Evolutionary conservation across 2,113 vertebrate species (phyloP), one percentile per base, ranked within the genome.

Genomic region (Pyrgilauda ruficollis): DNA sequence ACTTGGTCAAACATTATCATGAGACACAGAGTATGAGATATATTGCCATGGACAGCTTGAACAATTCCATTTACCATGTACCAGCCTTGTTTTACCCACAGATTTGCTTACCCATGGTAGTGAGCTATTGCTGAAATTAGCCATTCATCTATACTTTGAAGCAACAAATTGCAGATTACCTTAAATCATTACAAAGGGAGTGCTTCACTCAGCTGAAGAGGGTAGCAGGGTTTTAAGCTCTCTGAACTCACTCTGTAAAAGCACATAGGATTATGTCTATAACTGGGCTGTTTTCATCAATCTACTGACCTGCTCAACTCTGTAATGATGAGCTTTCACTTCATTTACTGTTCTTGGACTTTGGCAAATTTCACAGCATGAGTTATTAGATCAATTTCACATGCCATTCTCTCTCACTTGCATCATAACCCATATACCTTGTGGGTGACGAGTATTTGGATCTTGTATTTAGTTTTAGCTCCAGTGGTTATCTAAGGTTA

Each of bases 391-490:
- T 26, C 23, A 41, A 11, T 72, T 83, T 61, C 3, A 1, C 20
- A 46, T 21, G 13, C 5, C 13, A 10, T 46, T 78, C 15, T 59
- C 33, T 44, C 44, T 69, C 22, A 15, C 20, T 49, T 43, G 11
- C 63, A 58, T 80, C 76, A 19, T 43, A 89, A n/a, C 24, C 64
- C 53, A 37, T 9, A 44, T 7, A 24, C 19, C 31, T 19, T 0
- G 0, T 24, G 21, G 12, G 46, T 24, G n/a, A 61, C 0, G 0
- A 74, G 22, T 11, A 35, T 73, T 44, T 47, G 39, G 11, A 68
- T 53, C 12, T 27, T 17, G 12, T 39, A 18, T 47, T 82, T 82
- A 23, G 13, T 14, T 78, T 88, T 80, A 78, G 6, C 8, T 62
- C 47, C 56, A 18, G 23, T 5, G 2, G 16, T 35, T 84, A 23